These are phyloP conservation scores for Meloidogyne hapla DNA, from an alignment of 1,140 invertebrate species.

Conservation along the genomic window DNA sequence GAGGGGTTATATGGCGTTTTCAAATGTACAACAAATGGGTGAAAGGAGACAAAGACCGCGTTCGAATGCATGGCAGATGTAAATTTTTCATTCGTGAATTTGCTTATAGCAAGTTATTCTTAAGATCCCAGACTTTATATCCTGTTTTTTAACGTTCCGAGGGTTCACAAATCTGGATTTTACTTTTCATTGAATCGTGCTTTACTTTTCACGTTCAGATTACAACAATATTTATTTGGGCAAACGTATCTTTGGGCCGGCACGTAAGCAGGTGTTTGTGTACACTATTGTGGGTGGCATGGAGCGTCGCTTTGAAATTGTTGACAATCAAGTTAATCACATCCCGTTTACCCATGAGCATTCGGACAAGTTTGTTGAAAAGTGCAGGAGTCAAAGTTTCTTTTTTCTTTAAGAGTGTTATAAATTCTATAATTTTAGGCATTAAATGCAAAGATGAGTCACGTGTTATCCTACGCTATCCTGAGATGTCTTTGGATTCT, in stretches of 20 bases:
- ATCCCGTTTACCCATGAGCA: conserved; percentile 54
- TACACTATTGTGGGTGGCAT: conserved; percentile 57
- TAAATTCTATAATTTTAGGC: conserved; percentile 38
- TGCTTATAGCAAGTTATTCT: no score
- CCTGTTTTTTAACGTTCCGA: background rate
- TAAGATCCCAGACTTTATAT: background rate
- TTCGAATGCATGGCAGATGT: conserved; percentile 57
- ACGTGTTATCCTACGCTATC: conserved; percentile 44
- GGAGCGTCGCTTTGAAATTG: conserved; percentile 59
- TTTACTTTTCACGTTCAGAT: conserved; percentile 37
- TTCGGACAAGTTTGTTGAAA: conserved; percentile 53
- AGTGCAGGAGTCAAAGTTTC: conserved; percentile 54
- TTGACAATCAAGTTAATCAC: conserved; percentile 63
- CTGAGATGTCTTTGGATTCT: conserved; percentile 2
- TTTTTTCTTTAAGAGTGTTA: background rate
- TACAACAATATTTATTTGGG: conserved; percentile 62
- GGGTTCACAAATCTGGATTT: background rate
- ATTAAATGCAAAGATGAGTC: conserved; percentile 57
- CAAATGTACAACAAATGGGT: conserved; percentile 47
- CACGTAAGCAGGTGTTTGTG: conserved; percentile 55
- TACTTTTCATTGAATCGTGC: background rate
- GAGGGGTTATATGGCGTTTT: conserved; percentile 38
- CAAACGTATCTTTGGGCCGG: conserved; percentile 59
- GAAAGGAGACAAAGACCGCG: conserved; percentile 48
- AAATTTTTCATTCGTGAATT: background rate